These are phyloP conservation scores for Drosophila parabipectinata DNA, from an alignment of 1,140 invertebrate species.

Conservation along the genomic window DNA sequence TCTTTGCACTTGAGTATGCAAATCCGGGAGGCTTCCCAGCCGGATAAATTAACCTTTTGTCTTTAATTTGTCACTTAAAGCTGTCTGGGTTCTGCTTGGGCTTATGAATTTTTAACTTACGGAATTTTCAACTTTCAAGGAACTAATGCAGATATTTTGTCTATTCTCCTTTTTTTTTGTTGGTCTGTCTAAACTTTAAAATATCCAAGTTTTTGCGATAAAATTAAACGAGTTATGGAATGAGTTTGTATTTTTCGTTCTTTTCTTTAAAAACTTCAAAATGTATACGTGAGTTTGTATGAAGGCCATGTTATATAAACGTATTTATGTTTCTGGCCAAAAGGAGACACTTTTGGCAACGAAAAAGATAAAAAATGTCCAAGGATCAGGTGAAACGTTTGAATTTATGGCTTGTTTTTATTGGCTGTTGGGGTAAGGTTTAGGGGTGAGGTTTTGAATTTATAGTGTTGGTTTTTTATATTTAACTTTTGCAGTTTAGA, in stretches of 20 bases:
- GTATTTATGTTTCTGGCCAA: no score
- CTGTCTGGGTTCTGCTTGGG: not conserved
- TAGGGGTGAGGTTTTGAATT: not conserved
- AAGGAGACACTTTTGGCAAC: not conserved
- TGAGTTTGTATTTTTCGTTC: no score
- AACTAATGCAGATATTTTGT: no score
- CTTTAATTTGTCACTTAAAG: conserved; percentile 1
- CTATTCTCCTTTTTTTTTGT: no score
- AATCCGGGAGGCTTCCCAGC: not conserved
- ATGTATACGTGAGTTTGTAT: no score
- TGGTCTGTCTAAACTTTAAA: not conserved
- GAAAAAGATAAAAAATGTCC: not conserved
- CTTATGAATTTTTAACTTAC: no score
- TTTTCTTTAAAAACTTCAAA: no score
- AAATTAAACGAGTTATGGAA: not conserved
- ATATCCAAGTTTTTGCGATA: not conserved
- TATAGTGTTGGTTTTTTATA: no score
- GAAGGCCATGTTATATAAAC: not conserved
- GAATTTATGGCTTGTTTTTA: not conserved
- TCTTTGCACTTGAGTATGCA: conserved; percentile 1
- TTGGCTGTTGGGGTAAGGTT: not conserved
- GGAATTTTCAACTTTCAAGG: no score
- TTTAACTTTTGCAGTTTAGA: no score
- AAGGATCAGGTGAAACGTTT: not conserved
- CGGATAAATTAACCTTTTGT: not conserved